phyloP scores from a whole-genome alignment of 2,113 vertebrate genomes.

The Penelope pileata region DNA sequence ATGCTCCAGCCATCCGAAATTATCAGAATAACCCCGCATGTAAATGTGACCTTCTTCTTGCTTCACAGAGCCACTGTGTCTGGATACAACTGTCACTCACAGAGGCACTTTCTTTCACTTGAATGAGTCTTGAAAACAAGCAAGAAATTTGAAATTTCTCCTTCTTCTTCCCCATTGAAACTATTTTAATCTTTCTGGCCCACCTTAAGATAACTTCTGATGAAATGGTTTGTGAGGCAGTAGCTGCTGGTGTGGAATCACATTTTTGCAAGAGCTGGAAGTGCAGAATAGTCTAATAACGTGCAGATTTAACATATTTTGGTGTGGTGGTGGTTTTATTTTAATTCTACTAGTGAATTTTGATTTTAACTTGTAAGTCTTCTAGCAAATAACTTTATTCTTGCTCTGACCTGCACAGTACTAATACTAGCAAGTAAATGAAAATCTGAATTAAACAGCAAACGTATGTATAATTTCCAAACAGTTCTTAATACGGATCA shows the following conservation, averaged over 20 bases:
- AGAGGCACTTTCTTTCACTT: slow-evolving; percentile 54
- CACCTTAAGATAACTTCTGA: neutral
- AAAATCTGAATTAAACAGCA: slow-evolving; percentile 9
- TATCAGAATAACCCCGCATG: slow-evolving; percentile 64
- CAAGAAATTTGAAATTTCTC: slow-evolving; percentile 26
- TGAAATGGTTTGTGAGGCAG: neutral
- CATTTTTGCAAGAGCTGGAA: slow-evolving; percentile 12
- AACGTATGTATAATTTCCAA: neutral
- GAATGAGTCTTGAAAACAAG: slow-evolving; percentile 16
- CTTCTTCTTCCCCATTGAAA: neutral
- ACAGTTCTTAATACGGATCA: neutral
- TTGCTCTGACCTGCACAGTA: neutral
- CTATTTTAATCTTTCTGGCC: neutral
- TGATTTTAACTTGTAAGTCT: neutral
- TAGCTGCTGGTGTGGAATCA: neutral
- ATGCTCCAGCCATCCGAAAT: slow-evolving; percentile 58
- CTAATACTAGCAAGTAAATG: neutral
- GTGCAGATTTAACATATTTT: neutral
- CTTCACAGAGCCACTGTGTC: slow-evolving; percentile 60
- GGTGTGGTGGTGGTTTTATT: neutral
- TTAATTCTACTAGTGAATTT: neutral
- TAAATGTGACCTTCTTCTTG: slow-evolving; percentile 68
- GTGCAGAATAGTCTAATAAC: neutral
- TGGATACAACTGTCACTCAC: slow-evolving; percentile 51
- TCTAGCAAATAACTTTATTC: neutral